Evolutionary conservation across 2,797 vertebrate genomes (phyloP).

Genomic region (Strix occidentalis): DNA sequence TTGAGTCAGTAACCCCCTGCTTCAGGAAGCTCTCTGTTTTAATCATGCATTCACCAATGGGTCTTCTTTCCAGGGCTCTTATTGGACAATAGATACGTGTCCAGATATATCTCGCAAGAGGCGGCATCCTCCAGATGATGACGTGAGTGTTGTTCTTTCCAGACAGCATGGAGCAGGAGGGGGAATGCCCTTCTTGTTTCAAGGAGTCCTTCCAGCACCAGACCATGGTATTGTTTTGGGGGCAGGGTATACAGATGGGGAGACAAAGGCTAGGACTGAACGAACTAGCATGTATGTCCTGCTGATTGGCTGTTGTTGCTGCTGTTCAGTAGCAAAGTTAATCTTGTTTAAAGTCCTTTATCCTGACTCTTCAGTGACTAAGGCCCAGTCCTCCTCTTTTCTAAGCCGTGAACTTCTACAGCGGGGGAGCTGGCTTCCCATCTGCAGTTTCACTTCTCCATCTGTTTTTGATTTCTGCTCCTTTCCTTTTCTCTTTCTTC

Average conservation of each 20-base stretch:
- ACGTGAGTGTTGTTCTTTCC: conserved; percentile 69
- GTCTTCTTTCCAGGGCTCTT: conserved; percentile 87
- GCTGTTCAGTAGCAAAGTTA: neutral
- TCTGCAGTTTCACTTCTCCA: conserved; percentile 37
- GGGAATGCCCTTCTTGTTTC: neutral
- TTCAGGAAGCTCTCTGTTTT: neutral
- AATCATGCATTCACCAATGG: neutral
- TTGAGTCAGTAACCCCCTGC: neutral
- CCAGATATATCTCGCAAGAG: conserved; percentile 81
- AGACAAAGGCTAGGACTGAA: neutral
- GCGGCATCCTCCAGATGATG: conserved; percentile 81
- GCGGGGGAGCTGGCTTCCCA: neutral
- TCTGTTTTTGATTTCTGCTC: conserved; percentile 24
- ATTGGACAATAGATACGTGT: conserved; percentile 97
- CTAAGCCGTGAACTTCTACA: conserved; percentile 19
- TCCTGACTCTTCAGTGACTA: neutral
- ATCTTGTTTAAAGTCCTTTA: neutral
- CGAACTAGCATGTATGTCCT: neutral
- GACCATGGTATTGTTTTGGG: neutral
- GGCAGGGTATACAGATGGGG: neutral
- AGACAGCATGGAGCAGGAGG: neutral
- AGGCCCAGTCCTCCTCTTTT: conserved; percentile 2
- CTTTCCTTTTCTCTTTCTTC: conserved; percentile 26
- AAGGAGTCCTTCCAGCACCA: neutral
- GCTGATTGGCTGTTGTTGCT: neutral